phyloP scores from a whole-genome alignment of 2,797 vertebrate species.

The Ibycter americanus region DNA sequence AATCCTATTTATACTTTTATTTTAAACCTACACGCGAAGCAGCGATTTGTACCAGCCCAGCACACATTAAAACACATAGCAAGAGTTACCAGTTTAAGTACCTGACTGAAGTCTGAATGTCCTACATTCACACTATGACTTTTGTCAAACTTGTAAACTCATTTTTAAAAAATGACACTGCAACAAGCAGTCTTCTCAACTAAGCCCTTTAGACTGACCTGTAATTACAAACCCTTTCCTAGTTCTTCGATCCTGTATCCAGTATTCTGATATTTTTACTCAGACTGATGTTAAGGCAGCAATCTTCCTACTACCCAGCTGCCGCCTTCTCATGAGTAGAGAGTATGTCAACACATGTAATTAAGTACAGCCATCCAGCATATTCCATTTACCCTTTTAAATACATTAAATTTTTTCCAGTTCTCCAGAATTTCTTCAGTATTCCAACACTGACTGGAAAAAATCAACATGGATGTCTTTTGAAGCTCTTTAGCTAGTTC shows the following conservation, averaged over 20 bases:
- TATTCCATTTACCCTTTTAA: background rate
- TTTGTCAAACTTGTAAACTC: background rate
- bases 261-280: background rate
- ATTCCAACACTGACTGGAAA: background rate
- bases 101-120: fast-evolving
- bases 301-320: fast-evolving
- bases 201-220: background rate
- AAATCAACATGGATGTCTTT: background rate
- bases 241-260: background rate
- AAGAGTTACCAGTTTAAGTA: background rate
- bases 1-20: background rate
- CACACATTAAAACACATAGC: background rate
- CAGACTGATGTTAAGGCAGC: background rate
- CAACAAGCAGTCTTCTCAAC: background rate
- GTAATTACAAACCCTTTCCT: background rate
- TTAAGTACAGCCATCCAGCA: background rate
- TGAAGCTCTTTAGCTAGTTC: background rate
- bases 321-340: background rate
- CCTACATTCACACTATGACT: background rate
- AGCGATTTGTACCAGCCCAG: background rate
- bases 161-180: background rate
- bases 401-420: background rate
- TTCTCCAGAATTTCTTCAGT: background rate
- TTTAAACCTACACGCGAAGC: background rate
- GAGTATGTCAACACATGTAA: background rate